These are phyloP conservation scores for Lordiphosa stackelbergi DNA, from an alignment of 1,140 invertebrate species.

Conservation along the genomic window DNA sequence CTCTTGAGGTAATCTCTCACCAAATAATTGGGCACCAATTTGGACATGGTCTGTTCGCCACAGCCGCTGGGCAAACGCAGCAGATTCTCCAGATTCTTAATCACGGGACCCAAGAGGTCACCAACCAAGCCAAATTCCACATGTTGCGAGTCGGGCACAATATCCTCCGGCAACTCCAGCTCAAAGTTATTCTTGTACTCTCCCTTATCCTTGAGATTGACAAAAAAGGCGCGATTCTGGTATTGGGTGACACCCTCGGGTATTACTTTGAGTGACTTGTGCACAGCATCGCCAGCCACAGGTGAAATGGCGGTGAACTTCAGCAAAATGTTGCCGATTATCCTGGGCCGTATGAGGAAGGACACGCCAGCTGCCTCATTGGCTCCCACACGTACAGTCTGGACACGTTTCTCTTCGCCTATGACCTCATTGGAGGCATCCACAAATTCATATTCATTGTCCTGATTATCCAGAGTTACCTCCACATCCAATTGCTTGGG, in stretches of 20 bases:
- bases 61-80: constrained; percentile 92
- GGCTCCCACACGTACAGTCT: constrained; percentile 82
- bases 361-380: constrained; percentile 84
- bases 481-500: constrained; percentile 86
- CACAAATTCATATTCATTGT: constrained; percentile 89
- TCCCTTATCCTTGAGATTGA: constrained; percentile 83
- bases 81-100: constrained; percentile 86
- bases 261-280: constrained; percentile 85
- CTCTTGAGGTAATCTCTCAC: constrained; percentile 84
- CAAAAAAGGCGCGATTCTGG: constrained; percentile 85
- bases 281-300: constrained; percentile 85
- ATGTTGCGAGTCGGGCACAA: constrained; percentile 83
- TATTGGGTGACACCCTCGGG: constrained; percentile 89
- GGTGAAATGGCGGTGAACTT: constrained; percentile 85
- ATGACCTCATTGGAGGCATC: constrained; percentile 79
- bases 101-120: constrained; percentile 86
- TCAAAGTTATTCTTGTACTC: constrained; percentile 81
- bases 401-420: constrained; percentile 79
- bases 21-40: constrained; percentile 93
- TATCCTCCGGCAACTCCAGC: constrained; percentile 84
- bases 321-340: constrained; percentile 85
- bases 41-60: constrained; percentile 96
- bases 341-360: constrained; percentile 88
- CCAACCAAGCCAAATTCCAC: constrained; percentile 86
- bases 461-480: constrained; percentile 88